Evolutionary conservation across 2,888 invertebrate genomes (phyloP).

Genomic region (Ichneumoninae sp.): DNA sequence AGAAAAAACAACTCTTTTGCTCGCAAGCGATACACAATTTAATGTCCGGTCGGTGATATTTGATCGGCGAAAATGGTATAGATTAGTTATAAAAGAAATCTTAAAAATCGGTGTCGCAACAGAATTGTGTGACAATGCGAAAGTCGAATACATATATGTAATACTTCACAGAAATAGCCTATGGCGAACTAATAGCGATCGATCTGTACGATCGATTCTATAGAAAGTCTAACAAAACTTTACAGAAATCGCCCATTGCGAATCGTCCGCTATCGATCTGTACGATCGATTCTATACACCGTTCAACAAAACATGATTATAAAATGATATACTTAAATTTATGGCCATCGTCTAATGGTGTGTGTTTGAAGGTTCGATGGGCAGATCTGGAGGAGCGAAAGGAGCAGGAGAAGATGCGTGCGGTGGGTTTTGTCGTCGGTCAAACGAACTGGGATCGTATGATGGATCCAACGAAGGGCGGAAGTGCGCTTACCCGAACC

Average conservation of each 20-base stretch:
- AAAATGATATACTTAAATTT: background rate
- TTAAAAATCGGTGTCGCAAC: too few species aligned
- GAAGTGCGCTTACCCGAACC: constrained; percentile 95
- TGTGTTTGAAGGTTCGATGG: constrained; percentile 94
- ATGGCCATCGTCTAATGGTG: constrained; percentile 12
- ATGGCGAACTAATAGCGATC: background rate
- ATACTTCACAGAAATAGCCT: background rate
- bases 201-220: background rate
- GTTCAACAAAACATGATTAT: background rate
- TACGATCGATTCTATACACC: background rate
- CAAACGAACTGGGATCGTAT: constrained; percentile 98
- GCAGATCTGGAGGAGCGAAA: constrained; percentile 98
- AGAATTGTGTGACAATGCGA: too few species aligned
- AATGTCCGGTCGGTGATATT: background rate
- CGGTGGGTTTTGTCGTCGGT: constrained; percentile 98
- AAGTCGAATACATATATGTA: background rate
- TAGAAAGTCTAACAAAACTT: background rate
- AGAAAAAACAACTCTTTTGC: background rate
- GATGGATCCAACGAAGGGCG: constrained; percentile 96
- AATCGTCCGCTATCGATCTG: background rate
- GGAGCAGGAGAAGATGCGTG: constrained; percentile 96
- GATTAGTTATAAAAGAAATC: too few species aligned
- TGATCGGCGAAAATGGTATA: too few species aligned
- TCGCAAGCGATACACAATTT: background rate
- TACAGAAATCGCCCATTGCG: background rate